Evolutionary conservation across 2,888 invertebrate genomes (phyloP), one percentile per base, ranked within the genome.

Genomic region (Tetropium fuscum): DNA sequence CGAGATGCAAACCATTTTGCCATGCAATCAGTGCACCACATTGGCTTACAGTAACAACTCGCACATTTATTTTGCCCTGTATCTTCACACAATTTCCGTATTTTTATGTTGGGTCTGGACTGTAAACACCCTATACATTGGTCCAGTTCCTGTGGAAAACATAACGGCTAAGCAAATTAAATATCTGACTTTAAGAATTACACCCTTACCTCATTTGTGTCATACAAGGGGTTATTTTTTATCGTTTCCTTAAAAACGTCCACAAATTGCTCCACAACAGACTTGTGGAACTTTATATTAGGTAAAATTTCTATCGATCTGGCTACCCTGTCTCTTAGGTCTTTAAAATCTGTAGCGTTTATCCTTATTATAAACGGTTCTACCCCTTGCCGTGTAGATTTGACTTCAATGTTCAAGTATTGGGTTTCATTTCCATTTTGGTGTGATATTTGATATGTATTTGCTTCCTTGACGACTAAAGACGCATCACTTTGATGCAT

Each of bases 41-140:
- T 89, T 16, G 94, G 95, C 49, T 93, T 88, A 78, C 92, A 93
- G 75, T 87, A 88, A 75, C 92, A 93, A 48, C 79, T 83, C 2
- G 72, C 78, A 73, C 89, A 89, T 57, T 75, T 80, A 60, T 81
- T 79, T 8, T 76, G 74, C 48, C 80, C 81, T 57, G 81, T 62
- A n/a, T 78, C 82, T 13, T 80, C 79, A 74, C 96, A 53, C 86
- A 86, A 72, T 90, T 91, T 67, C 86, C 86, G 53, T 94, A 84
- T 81, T 94, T 96, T 45, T 92, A 90, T 79, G 58, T 94, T 90
- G 0, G 96, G 90, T 15, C 81, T 82, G 10, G 85, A 86, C 74
- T 91, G 88, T 91, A 95, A 93, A 76, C 97, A 97, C 1, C 96
- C 96, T 64, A 95, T 93, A 76, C 97, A 97, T 58, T 87, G 84